Evolutionary conservation across 2,113 vertebrate genomes (phyloP).

Genomic region (Anoplopoma fimbria): DNA sequence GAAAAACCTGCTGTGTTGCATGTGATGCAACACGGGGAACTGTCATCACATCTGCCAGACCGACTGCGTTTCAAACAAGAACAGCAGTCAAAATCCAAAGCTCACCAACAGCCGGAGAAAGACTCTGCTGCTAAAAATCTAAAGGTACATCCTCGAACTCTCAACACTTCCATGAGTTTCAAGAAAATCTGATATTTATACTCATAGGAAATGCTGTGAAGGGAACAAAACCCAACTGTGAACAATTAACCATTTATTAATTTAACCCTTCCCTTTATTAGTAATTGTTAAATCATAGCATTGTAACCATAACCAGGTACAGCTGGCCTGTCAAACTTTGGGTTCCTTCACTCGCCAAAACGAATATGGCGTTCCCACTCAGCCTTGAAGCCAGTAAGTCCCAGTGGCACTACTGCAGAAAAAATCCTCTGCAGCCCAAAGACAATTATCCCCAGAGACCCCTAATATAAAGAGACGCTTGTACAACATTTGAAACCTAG

Average conservation of each 20-base stretch:
- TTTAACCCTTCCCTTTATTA: background rate
- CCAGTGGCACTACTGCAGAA: background rate
- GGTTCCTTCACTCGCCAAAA: background rate
- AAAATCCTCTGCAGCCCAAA: background rate
- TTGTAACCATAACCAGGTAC: background rate
- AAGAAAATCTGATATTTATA: slow-evolving; percentile 1
- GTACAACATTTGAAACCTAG: background rate
- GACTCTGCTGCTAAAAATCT: no score
- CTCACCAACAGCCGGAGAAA: slow-evolving; percentile 4
- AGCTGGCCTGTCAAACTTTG: background rate
- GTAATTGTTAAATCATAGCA: background rate
- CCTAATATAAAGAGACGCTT: background rate
- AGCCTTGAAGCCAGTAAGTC: background rate
- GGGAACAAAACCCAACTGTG: background rate
- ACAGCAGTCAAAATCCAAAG: background rate
- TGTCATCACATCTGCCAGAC: slow-evolving; percentile 7
- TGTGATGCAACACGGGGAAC: slow-evolving; percentile 6
- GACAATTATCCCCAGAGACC: background rate
- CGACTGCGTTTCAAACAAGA: background rate
- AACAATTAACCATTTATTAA: background rate
- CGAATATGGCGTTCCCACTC: background rate
- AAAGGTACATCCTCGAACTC: background rate
- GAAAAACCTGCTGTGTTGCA: slow-evolving; percentile 2
- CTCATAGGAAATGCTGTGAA: background rate
- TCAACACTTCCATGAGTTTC: background rate